Evolutionary conservation across 2,888 invertebrate genomes (phyloP).

Genomic region (Heteromurus nitidus): DNA sequence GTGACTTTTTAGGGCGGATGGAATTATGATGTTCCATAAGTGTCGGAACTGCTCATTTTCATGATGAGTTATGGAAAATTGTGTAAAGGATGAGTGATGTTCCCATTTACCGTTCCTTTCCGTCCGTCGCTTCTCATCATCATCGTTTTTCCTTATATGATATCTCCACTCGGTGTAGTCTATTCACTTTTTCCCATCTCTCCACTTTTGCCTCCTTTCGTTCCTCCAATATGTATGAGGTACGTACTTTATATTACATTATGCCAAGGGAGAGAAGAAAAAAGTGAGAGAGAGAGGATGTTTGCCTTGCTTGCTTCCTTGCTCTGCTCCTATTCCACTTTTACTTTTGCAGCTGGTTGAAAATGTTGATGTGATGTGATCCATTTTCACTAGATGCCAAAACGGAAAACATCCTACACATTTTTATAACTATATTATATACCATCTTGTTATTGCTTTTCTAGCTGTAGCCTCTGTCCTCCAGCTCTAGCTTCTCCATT

Average conservation of each 20-base stretch:
- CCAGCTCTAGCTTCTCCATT: constrained; percentile 31
- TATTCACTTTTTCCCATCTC: background rate
- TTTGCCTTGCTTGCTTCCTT: constrained; percentile 33
- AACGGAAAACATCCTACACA: constrained; percentile 63
- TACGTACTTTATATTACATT: constrained; percentile 29
- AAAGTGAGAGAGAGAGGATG: constrained; percentile 17
- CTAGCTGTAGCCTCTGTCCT: constrained; percentile 26
- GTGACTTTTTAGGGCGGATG: constrained; percentile 65
- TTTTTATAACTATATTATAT: constrained; percentile 60
- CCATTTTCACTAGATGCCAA: constrained; percentile 66
- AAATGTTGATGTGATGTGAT: constrained; percentile 66
- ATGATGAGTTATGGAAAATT: constrained; percentile 73
- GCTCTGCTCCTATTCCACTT: constrained; percentile 40
- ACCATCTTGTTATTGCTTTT: constrained; percentile 42
- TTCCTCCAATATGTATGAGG: constrained; percentile 27
- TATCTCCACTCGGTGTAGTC: background rate
- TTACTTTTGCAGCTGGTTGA: constrained; percentile 64
- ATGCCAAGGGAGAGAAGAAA: constrained; percentile 29
- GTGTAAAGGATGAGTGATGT: constrained; percentile 67
- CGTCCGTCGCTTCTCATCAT: constrained; percentile 68
- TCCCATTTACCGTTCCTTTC: constrained; percentile 68
- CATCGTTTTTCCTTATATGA: constrained; percentile 48
- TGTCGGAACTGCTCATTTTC: constrained; percentile 73
- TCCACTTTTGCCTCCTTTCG: background rate
- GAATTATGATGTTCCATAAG: constrained; percentile 70